Base-by-base conservation (phyloP, 2,888 invertebrate species). In the Sialis lutaria region DNA sequence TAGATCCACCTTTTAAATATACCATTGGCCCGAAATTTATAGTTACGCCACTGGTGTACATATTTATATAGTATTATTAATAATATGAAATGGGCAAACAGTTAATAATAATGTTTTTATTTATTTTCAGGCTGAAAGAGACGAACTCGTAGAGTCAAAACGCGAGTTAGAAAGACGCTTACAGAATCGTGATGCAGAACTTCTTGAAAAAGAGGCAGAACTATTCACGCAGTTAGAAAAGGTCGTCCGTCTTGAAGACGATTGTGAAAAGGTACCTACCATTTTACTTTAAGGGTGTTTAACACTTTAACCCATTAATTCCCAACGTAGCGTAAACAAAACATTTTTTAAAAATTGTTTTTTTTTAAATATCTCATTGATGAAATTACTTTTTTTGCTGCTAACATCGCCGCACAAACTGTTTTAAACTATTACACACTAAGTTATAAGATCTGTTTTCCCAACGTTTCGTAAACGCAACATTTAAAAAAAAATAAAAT, bases 161-260 rank as follows among this genome's bases (percentile, higher is more conserved):
- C 64, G 67, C 22, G 64, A 64, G 50, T 57, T 75, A 56, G 70
- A 71, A 48, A 66, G 63, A 55, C 61, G 69, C 48, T 57, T 76
- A 52, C 74, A 74, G 57, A 67, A 68, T 42, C 70, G 70, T 58
- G 74, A 75, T 53, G 60, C 67, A 42, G 68, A 74, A 50, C 58
- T 75, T 34, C 67, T 69, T 49, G 72, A 73, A 55, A 75, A 74
- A 58, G 75, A 76, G 55, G 75, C 75, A 55, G 75, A 76, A 54
- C 67, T 75, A 32, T 76, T 76, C 58, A 59, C 73, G 30, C 74
- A 75, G 54, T 61, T 74, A 53, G 75, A 75, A 57, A 63, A 71
- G 50, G 73, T 72, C 47, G 67, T 75, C 10, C 68, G 72, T 50
- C 62, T 75, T 50, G 75, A 76, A 57, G 75, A 75, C 56, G 70